Evolutionary conservation across 2,888 invertebrate species (phyloP).

Genomic region (Drosophila paranaensis): DNA sequence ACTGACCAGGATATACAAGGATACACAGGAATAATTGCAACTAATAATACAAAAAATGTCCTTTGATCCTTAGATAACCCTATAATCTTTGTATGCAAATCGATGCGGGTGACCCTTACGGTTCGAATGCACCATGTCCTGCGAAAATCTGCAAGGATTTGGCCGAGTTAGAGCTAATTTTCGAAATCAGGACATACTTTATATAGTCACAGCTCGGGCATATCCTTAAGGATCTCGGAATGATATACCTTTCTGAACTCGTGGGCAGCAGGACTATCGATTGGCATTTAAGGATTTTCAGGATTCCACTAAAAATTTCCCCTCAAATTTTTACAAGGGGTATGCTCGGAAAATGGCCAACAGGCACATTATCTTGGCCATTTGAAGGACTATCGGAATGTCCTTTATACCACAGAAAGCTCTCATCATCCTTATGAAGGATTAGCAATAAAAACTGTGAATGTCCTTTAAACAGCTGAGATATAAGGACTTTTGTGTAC

Average conservation of each 20-base stretch:
- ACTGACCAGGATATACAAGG: background rate
- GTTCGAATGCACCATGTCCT: background rate
- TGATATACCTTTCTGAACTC: background rate
- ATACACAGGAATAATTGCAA: background rate
- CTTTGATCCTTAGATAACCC: background rate
- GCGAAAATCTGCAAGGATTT: background rate
- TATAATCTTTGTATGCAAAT: background rate
- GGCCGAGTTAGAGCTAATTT: background rate
- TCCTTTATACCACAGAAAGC: background rate
- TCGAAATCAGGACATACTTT: background rate
- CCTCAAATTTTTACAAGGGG: background rate
- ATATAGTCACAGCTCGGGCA: background rate
- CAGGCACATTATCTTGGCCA: background rate
- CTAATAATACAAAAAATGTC: background rate
- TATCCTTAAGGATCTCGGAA: background rate
- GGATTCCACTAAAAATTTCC: background rate
- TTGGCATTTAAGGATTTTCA: conserved; percentile 1
- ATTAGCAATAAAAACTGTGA: background rate
- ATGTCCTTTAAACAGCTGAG: background rate
- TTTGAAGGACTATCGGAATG: background rate
- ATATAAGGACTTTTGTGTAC: background rate
- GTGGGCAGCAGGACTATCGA: background rate
- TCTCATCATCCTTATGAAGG: background rate
- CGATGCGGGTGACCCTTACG: background rate
- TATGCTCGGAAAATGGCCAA: background rate